Base-by-base conservation (phyloP, 64 coral and sea anemone genomes). In the Montipora capricornis region DNA sequence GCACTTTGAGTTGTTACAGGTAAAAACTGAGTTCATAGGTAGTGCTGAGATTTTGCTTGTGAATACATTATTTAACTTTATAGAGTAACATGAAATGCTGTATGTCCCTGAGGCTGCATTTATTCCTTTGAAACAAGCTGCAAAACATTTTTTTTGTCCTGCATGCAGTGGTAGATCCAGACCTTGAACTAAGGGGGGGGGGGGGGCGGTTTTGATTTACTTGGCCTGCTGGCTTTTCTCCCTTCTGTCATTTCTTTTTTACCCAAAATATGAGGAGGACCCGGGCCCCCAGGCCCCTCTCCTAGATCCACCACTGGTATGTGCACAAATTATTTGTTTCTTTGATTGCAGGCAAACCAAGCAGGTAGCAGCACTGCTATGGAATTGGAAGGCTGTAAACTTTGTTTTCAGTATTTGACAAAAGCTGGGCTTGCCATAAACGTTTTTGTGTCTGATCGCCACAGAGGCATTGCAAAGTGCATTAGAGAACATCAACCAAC, bases 301-400 rank as follows among this genome's bases (percentile, higher is more conserved):
- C 52, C 52, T 55, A 55, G 52, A 55, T 55, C 52, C 52, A 10
- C 52, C 52, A 55, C 9, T 55, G 52, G 52, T 10, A 55, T 10
- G 52, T 55, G 52, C 1, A 14, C 60, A 14, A 64, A 64, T 14
- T 13, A 64, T 64, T 64, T 64, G 60, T 10, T 64, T 64, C 60
- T 64, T 64, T 76, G 4, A 76, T 9, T 44, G 5, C 44, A 76
- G 74, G 74, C 74, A 76, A 76, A 76, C 24, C 74, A 76, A 76
- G 24, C 11, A 45, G 37, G 37, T 13, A 76, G 74, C 24, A 76
- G 74, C 24, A 76, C 11, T 12, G 74, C 24, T 44, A 76, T 76
- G 74, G 74, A 76, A 44, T 44, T 76, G 11, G 37, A 76, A 44
- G 74, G 26, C 24, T 29, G 24, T 14, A 44, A 76, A 76, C 11